A percentile compares a stretch with the other conserved stretches of the same genome.
phyloP scores from a whole-genome alignment of 2,797 vertebrate genomes.

The Coregonus ussuriensis region DNA sequence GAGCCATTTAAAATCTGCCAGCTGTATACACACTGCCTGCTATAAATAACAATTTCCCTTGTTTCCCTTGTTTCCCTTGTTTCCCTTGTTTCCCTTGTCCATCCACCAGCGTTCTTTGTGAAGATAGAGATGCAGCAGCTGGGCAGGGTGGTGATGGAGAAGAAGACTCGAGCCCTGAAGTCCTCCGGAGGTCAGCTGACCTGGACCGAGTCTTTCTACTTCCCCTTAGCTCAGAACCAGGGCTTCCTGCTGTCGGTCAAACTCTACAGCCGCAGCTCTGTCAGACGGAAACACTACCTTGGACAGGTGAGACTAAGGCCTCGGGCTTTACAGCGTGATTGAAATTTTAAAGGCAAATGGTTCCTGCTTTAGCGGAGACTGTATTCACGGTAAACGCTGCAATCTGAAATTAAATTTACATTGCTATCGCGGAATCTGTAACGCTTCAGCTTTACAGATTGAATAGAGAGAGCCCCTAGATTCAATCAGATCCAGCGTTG shows the following conservation, averaged over 20 bases:
- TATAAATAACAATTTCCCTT: not conserved
- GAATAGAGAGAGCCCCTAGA: too few relatives aligned
- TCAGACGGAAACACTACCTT: slow-evolving; percentile 88
- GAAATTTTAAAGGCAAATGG: too few relatives aligned
- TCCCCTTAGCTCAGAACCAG: slow-evolving; percentile 82
- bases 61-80: too few relatives aligned
- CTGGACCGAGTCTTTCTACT: slow-evolving; percentile 89
- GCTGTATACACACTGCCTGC: too few relatives aligned
- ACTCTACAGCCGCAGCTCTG: slow-evolving; percentile 90
- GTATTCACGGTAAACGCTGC: too few relatives aligned
- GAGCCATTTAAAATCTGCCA: too few relatives aligned
- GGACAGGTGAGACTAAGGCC: slow-evolving; percentile 82
- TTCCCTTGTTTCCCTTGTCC: not conserved
- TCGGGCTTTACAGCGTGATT: not conserved
- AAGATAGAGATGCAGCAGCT: slow-evolving; percentile 86
- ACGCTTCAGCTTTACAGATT: too few relatives aligned
- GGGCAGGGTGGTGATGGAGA: slow-evolving; percentile 81
- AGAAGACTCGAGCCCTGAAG: slow-evolving; percentile 87
- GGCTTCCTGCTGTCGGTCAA: slow-evolving; percentile 82
- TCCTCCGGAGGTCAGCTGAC: slow-evolving; percentile 81
- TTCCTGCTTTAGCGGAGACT: too few relatives aligned
- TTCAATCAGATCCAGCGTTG: too few relatives aligned
- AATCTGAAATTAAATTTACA: too few relatives aligned
- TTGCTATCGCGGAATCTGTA: too few relatives aligned
- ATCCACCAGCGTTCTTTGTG: slow-evolving; percentile 83